phyloP scores from a whole-genome alignment of 2,113 vertebrate species.

The Neolamprologus devosi region DNA sequence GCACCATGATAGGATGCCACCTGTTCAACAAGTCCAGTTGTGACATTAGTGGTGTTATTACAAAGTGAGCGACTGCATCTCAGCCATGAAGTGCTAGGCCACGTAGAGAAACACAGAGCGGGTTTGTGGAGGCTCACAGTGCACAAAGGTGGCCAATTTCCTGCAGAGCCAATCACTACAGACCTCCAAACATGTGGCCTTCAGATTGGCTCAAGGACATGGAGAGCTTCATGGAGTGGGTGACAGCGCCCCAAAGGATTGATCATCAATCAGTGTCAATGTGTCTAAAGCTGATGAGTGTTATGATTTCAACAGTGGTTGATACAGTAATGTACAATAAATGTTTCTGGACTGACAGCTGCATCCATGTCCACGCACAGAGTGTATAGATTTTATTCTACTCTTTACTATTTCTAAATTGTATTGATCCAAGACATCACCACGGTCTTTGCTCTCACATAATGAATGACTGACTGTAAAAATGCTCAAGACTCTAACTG shows the following conservation, averaged over 20 bases:
- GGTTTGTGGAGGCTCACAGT: neutral
- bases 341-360: neutral
- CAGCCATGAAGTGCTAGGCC: neutral
- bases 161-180: neutral
- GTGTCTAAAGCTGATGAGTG: neutral
- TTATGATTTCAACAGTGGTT: neutral
- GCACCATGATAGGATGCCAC: too few relatives aligned
- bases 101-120: neutral
- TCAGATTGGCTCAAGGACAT: neutral
- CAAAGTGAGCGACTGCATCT: neutral
- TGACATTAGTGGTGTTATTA: too few relatives aligned
- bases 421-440: neutral
- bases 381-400: neutral
- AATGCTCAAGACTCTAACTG: neutral
- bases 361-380: neutral
- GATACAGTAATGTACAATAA: neutral
- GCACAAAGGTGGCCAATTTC: neutral
- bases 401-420: neutral
- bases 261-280: neutral
- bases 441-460: accelerated
- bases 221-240: neutral
- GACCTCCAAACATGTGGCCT: neutral
- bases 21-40: too few relatives aligned
- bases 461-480: neutral
- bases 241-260: neutral